Conservation (phyloP, 2,797 vertebrate species). For the Peromyscus aztecus region DNA sequence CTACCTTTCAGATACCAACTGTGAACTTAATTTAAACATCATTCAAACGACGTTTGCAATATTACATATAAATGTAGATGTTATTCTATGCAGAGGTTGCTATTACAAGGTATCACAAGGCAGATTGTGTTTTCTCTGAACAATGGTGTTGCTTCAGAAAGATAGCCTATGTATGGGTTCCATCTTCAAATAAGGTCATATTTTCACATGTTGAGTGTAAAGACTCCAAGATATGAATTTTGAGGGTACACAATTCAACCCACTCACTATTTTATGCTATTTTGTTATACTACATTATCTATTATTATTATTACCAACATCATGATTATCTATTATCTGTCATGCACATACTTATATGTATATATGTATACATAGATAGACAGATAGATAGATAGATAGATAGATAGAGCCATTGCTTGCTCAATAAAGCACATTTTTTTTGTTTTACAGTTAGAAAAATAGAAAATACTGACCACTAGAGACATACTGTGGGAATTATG, state of each 20-base stretch:
- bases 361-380: neutral
- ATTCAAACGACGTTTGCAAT: conserved; percentile 81
- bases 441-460: neutral
- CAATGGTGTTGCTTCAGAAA: neutral
- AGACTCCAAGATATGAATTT: neutral
- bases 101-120: neutral
- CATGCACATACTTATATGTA: neutral
- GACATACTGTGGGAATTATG: neutral
- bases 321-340: neutral
- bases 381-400: too few relatives aligned
- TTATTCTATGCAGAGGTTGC: neutral
- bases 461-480: neutral
- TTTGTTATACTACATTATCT: neutral
- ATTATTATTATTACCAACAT: neutral
- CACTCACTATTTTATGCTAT: neutral
- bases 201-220: neutral
- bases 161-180: neutral
- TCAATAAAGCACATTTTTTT: neutral
- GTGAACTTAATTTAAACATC: conserved; percentile 72
- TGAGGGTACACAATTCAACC: neutral
- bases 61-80: neutral
- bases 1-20: conserved; percentile 51
- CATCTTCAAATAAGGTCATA: neutral
- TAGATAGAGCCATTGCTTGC: neutral
- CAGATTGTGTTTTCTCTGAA: neutral